These are phyloP conservation scores for Drosophila tanythrix DNA, from an alignment of 2,888 invertebrate genomes.

Conservation along the genomic window DNA sequence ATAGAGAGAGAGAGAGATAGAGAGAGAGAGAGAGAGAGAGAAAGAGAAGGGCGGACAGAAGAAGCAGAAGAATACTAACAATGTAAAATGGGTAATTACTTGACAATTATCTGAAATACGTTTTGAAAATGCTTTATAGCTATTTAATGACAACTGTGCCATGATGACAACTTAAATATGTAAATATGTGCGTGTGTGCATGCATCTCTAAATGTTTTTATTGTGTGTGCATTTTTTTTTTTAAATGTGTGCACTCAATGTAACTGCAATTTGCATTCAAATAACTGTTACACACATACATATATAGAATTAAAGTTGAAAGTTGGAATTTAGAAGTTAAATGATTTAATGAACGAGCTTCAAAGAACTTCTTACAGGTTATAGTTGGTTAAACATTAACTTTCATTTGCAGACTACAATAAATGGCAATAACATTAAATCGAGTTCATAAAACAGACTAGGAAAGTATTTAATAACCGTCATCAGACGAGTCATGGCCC, in stretches of 20 bases:
- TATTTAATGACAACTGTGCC: conserved; percentile 73
- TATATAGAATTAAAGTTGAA: background rate
- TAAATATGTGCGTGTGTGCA: conserved; percentile 12
- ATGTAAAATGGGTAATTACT: conserved; percentile 72
- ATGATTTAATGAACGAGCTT: conserved; percentile 8
- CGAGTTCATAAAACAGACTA: background rate
- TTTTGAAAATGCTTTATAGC: conserved; percentile 68
- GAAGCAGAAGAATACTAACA: conserved; percentile 49
- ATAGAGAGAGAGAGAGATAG: too few species aligned
- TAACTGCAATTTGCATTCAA: conserved; percentile 55
- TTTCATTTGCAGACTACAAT: background rate
- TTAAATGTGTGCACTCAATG: conserved; percentile 38
- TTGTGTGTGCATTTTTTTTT: conserved; percentile 1
- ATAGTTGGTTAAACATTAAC: conserved; percentile 27
- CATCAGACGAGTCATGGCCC: conserved; percentile 28
- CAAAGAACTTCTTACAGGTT: conserved; percentile 9
- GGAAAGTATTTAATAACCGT: conserved; percentile 29
- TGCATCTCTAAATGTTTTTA: background rate
- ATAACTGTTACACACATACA: conserved; percentile 11
- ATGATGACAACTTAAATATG: conserved; percentile 78
- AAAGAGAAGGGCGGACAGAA: background rate
- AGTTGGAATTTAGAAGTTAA: conserved; percentile 1
- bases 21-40: background rate
- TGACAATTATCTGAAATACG: conserved; percentile 74
- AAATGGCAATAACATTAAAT: conserved; percentile 6